Evolutionary conservation across 1,140 invertebrate genomes (phyloP), one percentile per base, ranked within the genome.

Genomic region (Trypoxylus dichotomus): DNA sequence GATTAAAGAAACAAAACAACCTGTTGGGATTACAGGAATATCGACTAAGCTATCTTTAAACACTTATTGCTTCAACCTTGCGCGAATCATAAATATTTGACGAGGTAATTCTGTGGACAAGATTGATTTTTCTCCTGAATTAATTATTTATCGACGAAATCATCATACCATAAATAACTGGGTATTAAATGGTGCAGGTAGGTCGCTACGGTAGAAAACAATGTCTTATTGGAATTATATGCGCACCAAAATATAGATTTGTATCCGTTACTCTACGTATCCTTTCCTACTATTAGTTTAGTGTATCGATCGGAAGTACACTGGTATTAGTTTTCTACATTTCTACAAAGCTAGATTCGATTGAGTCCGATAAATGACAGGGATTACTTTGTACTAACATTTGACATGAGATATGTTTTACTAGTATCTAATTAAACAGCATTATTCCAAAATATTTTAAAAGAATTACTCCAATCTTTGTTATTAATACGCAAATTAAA

Each of bases 31-130:
- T 68, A 68, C 60, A 13, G 24, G 24, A 68, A 68, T 68, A 68
- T 68, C 60, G 60, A 68, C 60, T 68, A 24, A 1, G 24, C 15
- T 68, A 68, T 54, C 47, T 54, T 54, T 54, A 68, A 27, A 24
- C 7, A 13, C 27, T 27, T 68, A 68, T 68, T 68, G 60, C 24
- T 68, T 68, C 60, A 68, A 68, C 60, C 60, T 68, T 68, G 60
- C 60, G 60, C 27, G 21, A 68, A 68, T 68, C 60, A 27, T 68
- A 68, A 68, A 68, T 68, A 68, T 68, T 68, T 68, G 60, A 68
- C 60, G 60, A 68, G 24, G 60, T 68, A 27, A 68, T 27, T 68
- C 24, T 68, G 10, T 68, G 27, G 60, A 27, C 24, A 13, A 24
- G 60, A 68, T 68, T 68, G 60, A 68, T 68, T 68, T 68, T 68